Evolutionary conservation across 1,140 invertebrate genomes (phyloP), one percentile per base, ranked within the genome.

Genomic region (Polypedilum vanderplanki): DNA sequence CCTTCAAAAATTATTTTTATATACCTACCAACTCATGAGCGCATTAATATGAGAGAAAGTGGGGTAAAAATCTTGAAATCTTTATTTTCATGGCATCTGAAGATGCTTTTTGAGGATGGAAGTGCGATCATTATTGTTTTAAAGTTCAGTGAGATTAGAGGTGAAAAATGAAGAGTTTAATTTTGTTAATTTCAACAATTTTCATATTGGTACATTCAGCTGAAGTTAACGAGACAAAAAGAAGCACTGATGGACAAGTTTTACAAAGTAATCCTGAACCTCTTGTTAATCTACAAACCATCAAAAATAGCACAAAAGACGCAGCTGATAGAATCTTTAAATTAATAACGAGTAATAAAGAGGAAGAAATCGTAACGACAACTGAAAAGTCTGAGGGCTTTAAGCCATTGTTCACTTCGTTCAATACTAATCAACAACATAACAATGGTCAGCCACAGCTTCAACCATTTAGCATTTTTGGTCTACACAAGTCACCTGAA

Each of bases 401-500:
- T 3, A 57, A 57, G 12, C 46, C 46, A 15, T 57, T 57, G 12
- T 57, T 57, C n/a, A n/a, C 12, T 12, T 57, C 46, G 15, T 57
- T 57, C 12, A 57, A 57, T 57, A 33, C 24, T 3, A 33, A 33
- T 33, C n/a, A n/a, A 33, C 24, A n/a, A 3, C 24, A 33, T 33
- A 33, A 33, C 24, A 33, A 33, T 33, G 24, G 2, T 33, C 24
- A 33, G 5, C 46, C 12, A 57, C n/a, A 57, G 10, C 46, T 15
- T 15, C 9, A n/a, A 12, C 46, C 46, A 57, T 57, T n/a, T 15
- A 57, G 10, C 15, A 57, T 57, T 57, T 57, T 57, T 57, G 46
- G 46, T n/a, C n/a, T 57, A 57, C 46, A 57, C 46, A 57, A 57
- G 46, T 57, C 46, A 12, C 46, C 46, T 57, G 46, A 57, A n/a